These are phyloP conservation scores for Neomorphus geoffroyi DNA, from an alignment of 2,797 vertebrate species.

Conservation along the genomic window DNA sequence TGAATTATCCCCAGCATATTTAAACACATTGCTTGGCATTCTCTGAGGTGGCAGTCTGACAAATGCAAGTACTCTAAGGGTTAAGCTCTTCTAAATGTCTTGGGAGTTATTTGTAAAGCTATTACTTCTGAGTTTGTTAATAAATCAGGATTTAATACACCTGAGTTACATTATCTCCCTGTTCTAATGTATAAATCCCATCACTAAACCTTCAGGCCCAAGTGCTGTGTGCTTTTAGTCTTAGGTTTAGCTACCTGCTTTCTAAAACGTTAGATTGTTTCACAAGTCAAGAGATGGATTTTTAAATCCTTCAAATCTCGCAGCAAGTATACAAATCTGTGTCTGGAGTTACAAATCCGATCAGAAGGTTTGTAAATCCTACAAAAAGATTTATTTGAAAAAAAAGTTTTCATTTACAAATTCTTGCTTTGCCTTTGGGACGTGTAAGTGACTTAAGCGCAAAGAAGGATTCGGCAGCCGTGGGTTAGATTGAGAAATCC, in stretches of 20 bases:
- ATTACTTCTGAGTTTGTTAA: slow-evolving; percentile 66
- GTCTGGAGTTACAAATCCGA: slow-evolving; percentile 69
- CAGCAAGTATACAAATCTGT: slow-evolving; percentile 60
- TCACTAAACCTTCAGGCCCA: slow-evolving; percentile 61
- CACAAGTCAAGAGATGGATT: slow-evolving; percentile 58
- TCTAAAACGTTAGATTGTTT: slow-evolving; percentile 59
- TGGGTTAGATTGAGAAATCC: slow-evolving; percentile 27
- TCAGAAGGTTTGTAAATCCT: slow-evolving; percentile 65
- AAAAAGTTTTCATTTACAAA: slow-evolving; percentile 68
- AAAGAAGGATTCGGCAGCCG: slow-evolving; percentile 32
- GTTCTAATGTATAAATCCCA: slow-evolving; percentile 65
- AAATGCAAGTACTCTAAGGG: slow-evolving; percentile 19
- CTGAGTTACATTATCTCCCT: slow-evolving; percentile 68
- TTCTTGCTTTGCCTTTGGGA: slow-evolving; percentile 59
- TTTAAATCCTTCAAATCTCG: slow-evolving; percentile 66
- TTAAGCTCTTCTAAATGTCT: slow-evolving; percentile 54
- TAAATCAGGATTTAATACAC: slow-evolving; percentile 73
- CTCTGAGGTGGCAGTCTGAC: background rate
- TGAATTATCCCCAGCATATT: background rate
- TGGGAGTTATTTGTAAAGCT: slow-evolving; percentile 68
- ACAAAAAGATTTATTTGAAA: slow-evolving; percentile 61
- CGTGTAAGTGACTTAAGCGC: slow-evolving; percentile 45
- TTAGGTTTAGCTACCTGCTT: slow-evolving; percentile 63
- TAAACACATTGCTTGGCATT: background rate
- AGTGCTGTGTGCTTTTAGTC: slow-evolving; percentile 66